Evolutionary conservation across 2,888 invertebrate species (phyloP).

Genomic region (Drosophila meridiana): DNA sequence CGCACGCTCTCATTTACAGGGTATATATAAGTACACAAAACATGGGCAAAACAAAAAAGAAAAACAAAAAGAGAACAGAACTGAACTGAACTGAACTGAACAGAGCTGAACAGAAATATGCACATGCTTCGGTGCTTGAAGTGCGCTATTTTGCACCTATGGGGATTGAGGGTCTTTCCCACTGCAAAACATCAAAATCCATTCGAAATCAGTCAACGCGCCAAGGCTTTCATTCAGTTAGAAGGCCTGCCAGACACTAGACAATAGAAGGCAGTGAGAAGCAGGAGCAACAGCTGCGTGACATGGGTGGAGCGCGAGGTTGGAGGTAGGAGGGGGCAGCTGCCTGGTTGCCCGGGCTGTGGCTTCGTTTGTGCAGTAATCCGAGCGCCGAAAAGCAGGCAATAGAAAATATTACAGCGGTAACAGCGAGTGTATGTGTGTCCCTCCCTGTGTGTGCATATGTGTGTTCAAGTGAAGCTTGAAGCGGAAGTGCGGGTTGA

Average conservation of each 20-base stretch:
- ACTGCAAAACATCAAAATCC: constrained; percentile 72
- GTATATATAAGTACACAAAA: background rate
- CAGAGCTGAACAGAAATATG: constrained; percentile 58
- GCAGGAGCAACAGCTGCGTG: background rate
- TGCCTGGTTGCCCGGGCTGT: constrained; percentile 22
- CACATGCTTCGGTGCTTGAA: constrained; percentile 74
- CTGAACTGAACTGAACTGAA: background rate
- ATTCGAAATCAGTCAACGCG: constrained; percentile 79
- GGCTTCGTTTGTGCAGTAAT: constrained; percentile 51
- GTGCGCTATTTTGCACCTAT: constrained; percentile 79
- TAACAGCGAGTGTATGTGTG: constrained; percentile 12
- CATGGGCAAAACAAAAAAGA: background rate
- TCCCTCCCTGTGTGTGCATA: background rate
- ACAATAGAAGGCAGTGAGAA: constrained; percentile 17
- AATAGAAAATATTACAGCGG: constrained; percentile 49
- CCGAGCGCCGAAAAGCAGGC: constrained; percentile 57
- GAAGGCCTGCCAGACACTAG: constrained; percentile 52
- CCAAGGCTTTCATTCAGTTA: constrained; percentile 78
- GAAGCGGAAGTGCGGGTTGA: constrained; percentile 77
- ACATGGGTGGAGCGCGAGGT: no score
- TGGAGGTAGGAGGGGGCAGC: background rate
- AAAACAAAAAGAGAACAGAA: background rate
- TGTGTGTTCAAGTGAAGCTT: constrained; percentile 54
- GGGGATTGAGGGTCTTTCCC: constrained; percentile 63
- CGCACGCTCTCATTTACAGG: background rate